Base-by-base conservation (phyloP, 1,140 invertebrate species). In the Oppia nitens region DNA sequence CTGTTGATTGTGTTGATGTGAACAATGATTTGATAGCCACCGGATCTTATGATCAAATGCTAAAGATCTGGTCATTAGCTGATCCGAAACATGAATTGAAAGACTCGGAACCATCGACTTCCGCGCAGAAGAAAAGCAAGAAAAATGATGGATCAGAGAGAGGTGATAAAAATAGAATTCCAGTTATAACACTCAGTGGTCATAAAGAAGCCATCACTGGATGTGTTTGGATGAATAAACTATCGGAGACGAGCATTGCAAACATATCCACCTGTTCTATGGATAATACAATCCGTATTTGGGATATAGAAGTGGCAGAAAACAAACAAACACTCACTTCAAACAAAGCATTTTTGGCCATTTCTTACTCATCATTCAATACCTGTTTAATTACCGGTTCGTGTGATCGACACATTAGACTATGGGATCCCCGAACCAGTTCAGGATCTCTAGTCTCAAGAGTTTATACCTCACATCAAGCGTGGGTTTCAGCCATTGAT, bases 261-360 rank as follows among this genome's bases (percentile, higher is more conserved):
- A 47, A 3, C 25, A 68, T 96, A 1, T 77, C 87, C 14, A 90
- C 89, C 0, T 78, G 80, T 63, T 85, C 87, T 0, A 94, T 92
- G 91, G 95, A 99, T 76, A 92, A 98, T 67, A 89, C 91, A 0
- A 73, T 98, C 11, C 84, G 86, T 70, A 66, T 94, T 2, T 99
- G 95, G 95, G 93, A 98, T 74, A 75, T 87, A 24, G 82, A 91
- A 71, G 70, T 86, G 28, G 83, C 82, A 58, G 84, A 59, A 62
- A 53, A 29, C 27, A 63, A 49, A 32, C 60, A 60, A 50, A 59
- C 48, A 52, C 51, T 65, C 2, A 26, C 69, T 66, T 88, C 87
- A 45, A 87, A 90, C 63, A 96, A 96, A 73, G 84, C 88, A 26
- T 90, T 94, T 70, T 84, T 97, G 65, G 82, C 84, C 69, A 72